Base-by-base conservation (phyloP, 2,888 invertebrate species). In the Tetragonisca angustula region DNA sequence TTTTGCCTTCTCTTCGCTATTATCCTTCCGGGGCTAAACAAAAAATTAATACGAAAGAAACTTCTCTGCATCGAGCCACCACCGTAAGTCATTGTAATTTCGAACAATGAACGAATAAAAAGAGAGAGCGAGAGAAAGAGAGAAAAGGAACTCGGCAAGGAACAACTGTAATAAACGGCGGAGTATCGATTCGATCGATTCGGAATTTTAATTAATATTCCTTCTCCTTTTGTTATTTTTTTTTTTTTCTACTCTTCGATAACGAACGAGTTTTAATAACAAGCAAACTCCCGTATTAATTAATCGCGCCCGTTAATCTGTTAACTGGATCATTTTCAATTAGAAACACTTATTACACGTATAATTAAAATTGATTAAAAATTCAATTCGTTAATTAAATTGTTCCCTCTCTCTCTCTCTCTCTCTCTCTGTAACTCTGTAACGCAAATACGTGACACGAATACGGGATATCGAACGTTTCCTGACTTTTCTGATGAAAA, bases 11-110 rank as follows among this genome's bases (percentile, higher is more conserved):
- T 49, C 68, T 43, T 17, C 3, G 21, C 72, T 54, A 80, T 81
- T 84, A 85, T 81, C 84, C 76, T 81, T 81, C 32, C 61, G 65
- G 68, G 71, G 73, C 65, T 27, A 50, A 36, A 52, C 76, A 65
- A 27, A 0, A 54, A n/a, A 36, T 36, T 5, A n/a, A 36, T 15
- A 56, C 36, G 65, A 50, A 77, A 65, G 59, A n/a, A 49, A 80
- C 19, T 62, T 11, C 36, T 36, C 24, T 61, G 61, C 61, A 9
- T 61, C 62, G 73, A 17, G 19, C 61, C 73, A 32, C 36, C 36
- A 62, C 4, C 49, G 52, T 13, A 24, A 74, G n/a, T 56, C 54
- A 61, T 74, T 64, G 50, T 54, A 74, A 64, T 62, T 36, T 36
- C n/a, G 43, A 32, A 50, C 62, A 64, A 62, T 50, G 49, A 49